phyloP scores from a whole-genome alignment of 2,113 vertebrate genomes.

The Etheostoma cragini region DNA sequence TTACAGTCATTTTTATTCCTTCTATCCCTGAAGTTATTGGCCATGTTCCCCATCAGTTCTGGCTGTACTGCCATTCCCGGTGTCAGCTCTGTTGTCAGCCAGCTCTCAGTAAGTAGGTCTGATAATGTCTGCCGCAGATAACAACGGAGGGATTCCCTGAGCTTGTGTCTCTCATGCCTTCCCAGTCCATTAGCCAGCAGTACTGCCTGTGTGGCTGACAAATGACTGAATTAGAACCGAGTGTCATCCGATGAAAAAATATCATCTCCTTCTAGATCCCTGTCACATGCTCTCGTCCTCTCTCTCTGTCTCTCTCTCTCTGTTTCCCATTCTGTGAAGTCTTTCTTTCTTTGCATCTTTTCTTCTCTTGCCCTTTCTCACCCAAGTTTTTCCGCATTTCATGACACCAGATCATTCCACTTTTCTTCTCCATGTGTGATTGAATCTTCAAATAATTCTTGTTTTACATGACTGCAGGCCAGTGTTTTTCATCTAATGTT shows the following conservation, averaged over 20 bases:
- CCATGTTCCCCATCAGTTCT: constrained; percentile 38
- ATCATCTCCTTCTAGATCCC: constrained; percentile 34
- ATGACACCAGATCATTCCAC: constrained; percentile 10
- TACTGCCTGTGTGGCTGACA: constrained; percentile 53
- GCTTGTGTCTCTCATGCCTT: constrained; percentile 61
- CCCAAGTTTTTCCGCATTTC: constrained; percentile 28
- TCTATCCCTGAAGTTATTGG: constrained; percentile 29
- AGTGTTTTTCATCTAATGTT: background rate
- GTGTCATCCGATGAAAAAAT: constrained; percentile 12
- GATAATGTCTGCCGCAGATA: constrained; percentile 71
- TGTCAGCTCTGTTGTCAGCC: constrained; percentile 53
- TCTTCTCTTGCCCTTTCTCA: constrained; percentile 31
- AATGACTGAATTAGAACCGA: constrained; percentile 66
- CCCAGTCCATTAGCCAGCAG: constrained; percentile 68
- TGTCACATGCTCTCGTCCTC: constrained; percentile 41
- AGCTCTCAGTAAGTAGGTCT: constrained; percentile 55
- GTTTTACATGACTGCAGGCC: constrained; percentile 13
- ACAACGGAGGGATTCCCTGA: constrained; percentile 61
- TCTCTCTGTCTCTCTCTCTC: no score
- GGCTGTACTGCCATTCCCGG: constrained; percentile 24
- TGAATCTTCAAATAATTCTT: background rate
- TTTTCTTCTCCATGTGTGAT: constrained; percentile 7
- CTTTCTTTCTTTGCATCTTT: constrained; percentile 21
- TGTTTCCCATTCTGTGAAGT: constrained; percentile 42
- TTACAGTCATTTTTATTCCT: constrained; percentile 44